Percentiles rank a stretch among this genome's conserved stretches.
Conservation (phyloP, 2,113 vertebrate species). For the Phodopus roborovskii region DNA sequence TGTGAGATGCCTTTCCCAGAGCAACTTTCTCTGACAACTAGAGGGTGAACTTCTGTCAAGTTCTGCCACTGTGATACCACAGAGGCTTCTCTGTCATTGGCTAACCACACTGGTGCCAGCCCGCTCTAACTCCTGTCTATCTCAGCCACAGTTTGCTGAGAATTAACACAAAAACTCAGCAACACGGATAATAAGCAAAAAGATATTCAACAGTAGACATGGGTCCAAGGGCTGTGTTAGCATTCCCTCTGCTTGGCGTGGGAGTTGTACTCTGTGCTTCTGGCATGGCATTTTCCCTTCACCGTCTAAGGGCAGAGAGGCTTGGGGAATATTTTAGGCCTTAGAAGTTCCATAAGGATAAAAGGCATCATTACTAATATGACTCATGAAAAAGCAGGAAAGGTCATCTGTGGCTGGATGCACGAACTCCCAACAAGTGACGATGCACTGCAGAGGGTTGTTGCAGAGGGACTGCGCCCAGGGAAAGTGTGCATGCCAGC, state of each 20-base stretch:
- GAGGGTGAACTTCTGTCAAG: background rate
- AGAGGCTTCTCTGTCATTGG: background rate
- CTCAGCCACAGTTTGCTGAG: conserved; percentile 28
- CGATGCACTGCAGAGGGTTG: background rate
- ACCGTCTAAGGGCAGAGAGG: background rate
- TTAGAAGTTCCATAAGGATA: background rate
- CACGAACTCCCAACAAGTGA: conserved; percentile 56
- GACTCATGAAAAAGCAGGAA: conserved; percentile 57
- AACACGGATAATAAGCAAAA: background rate
- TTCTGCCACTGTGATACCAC: background rate
- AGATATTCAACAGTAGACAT: conserved; percentile 46
- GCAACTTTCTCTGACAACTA: background rate
- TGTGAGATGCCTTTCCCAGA: background rate
- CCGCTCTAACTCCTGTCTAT: background rate
- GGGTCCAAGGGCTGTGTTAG: background rate
- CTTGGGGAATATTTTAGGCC: conserved; percentile 41
- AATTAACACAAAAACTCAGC: conserved; percentile 70
- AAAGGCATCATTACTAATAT: conserved; percentile 36
- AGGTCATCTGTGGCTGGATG: conserved; percentile 45
- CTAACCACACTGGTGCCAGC: background rate
- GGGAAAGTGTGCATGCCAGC: background rate
- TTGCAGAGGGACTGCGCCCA: background rate
- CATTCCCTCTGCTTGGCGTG: background rate
- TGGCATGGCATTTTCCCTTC: background rate
- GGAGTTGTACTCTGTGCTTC: conserved; percentile 1